These are phyloP conservation scores for Eidolon dupreanum DNA, from an alignment of 2,797 vertebrate genomes.

Conservation along the genomic window DNA sequence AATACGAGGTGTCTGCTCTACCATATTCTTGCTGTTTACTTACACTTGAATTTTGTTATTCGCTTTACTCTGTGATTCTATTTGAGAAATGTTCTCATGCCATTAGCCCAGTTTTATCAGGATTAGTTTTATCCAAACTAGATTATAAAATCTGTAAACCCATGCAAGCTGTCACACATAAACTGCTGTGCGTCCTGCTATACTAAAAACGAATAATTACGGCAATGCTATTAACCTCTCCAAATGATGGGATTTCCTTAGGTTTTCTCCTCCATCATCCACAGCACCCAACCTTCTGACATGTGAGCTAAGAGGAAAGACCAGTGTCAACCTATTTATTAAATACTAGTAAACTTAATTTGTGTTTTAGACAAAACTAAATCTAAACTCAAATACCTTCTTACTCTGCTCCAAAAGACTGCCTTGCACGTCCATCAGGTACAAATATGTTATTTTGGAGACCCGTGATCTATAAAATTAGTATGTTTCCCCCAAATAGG, in stretches of 20 bases:
- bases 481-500: neutral
- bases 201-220: neutral
- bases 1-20: neutral
- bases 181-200: neutral
- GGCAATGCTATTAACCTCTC: neutral
- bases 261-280: neutral
- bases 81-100: neutral
- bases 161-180: neutral
- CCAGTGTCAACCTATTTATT: neutral
- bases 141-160: neutral
- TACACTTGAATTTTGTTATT: neutral
- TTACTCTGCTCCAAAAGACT: neutral
- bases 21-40: neutral
- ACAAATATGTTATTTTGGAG: neutral
- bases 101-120: neutral
- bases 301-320: neutral
- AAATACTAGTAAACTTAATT: conserved; percentile 11
- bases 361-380: neutral
- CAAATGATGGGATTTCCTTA: neutral
- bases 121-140: neutral
- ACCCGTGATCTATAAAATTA: neutral
- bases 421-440: neutral
- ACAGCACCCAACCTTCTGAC: neutral
- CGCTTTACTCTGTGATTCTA: neutral
- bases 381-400: neutral